Percentiles rank a stretch among this genome's conserved stretches.
Evolutionary conservation across 1,140 invertebrate species (phyloP).

Genomic region (Drosophila lacteicornis): DNA sequence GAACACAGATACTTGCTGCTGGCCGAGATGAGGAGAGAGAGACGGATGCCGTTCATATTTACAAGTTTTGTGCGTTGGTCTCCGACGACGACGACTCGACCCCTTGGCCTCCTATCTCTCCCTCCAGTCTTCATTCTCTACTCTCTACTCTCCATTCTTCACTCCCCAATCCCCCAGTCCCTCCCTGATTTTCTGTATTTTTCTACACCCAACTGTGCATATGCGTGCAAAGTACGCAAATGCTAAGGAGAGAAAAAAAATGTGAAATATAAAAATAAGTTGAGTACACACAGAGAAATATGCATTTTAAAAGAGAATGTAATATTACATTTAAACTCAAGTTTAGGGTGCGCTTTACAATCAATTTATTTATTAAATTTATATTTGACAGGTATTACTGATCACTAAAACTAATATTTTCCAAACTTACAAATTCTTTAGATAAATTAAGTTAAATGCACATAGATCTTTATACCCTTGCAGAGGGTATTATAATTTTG

Average conservation of each 20-base stretch:
- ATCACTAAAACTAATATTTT: neutral
- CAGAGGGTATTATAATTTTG: too few relatives aligned
- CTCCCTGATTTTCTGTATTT: slow-evolving; percentile 9
- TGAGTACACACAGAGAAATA: slow-evolving; percentile 43
- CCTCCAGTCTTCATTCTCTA: neutral
- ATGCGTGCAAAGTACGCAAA: slow-evolving; percentile 56
- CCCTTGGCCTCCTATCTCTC: slow-evolving; percentile 22
- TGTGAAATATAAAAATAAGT: slow-evolving; percentile 64
- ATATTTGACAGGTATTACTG: neutral
- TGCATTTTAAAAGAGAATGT: neutral
- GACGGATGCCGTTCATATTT: slow-evolving; percentile 45
- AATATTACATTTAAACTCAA: neutral
- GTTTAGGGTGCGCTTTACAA: too few relatives aligned
- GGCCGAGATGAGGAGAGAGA: neutral
- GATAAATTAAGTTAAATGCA: neutral
- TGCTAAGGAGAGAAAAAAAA: slow-evolving; percentile 30
- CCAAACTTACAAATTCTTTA: neutral
- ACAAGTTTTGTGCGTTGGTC: slow-evolving; percentile 74
- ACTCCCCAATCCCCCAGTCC: neutral
- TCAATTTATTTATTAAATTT: neutral
- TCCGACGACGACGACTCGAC: slow-evolving; percentile 23
- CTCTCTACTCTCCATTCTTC: slow-evolving; percentile 3
- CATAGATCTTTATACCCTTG: too few relatives aligned
- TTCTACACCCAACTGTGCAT: slow-evolving; percentile 21
- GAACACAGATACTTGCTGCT: slow-evolving; percentile 13